Conservation (phyloP, 2,888 invertebrate genomes). For the Leptinotarsa juncta region DNA sequence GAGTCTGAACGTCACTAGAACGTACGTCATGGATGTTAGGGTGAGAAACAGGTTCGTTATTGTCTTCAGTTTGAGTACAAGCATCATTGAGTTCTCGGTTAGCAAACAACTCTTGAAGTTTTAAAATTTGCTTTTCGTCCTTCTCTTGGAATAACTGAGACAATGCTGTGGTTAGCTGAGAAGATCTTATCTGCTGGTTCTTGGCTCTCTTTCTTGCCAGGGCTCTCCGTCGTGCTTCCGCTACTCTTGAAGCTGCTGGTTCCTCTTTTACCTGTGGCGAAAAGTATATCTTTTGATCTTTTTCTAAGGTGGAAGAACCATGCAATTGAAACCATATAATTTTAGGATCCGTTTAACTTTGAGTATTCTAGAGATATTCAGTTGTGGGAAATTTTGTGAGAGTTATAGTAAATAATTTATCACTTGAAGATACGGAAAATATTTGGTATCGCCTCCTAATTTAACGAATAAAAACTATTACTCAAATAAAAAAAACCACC, state of each 20-base stretch:
- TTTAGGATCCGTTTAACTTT: no score
- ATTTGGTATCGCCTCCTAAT: no score
- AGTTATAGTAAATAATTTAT: no score
- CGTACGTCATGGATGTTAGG: neutral
- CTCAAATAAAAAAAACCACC: no score
- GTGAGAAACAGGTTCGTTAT: conserved; percentile 78
- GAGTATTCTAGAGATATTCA: no score
- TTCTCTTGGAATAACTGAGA: conserved; percentile 61
- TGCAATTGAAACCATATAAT: no score
- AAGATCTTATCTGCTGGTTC: conserved; percentile 68
- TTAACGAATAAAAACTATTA: no score
- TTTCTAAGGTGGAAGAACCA: neutral
- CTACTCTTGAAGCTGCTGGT: conserved; percentile 69
- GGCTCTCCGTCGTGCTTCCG: conserved; percentile 78
- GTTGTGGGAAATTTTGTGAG: no score
- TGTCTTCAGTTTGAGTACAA: conserved; percentile 85
- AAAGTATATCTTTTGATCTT: neutral
- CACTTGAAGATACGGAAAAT: no score
- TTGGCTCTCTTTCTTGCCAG: conserved; percentile 79
- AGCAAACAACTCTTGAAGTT: conserved; percentile 86
- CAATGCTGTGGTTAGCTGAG: conserved; percentile 71
- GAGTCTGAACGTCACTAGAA: conserved; percentile 72
- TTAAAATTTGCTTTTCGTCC: conserved; percentile 70
- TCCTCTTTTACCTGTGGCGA: conserved; percentile 67
- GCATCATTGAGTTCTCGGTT: conserved; percentile 81